A percentile compares a stretch with the other conserved stretches of the same genome.
Conservation (phyloP, 2,797 vertebrate species). For the Brotula barbata region DNA sequence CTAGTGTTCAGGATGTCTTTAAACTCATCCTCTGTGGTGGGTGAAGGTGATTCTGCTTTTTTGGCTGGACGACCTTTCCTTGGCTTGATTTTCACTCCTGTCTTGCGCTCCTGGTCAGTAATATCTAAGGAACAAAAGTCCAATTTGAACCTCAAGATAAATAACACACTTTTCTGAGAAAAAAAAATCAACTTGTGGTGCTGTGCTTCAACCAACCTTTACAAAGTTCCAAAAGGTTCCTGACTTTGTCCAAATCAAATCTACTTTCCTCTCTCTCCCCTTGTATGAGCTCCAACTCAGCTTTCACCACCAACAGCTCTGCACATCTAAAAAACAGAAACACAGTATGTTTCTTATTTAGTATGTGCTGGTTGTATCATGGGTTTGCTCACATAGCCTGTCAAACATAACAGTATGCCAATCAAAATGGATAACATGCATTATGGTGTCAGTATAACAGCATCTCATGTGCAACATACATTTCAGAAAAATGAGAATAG, state of each 20-base stretch:
- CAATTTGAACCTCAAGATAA: neutral
- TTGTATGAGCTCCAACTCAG: slow-evolving; percentile 86
- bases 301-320: slow-evolving; percentile 87
- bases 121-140: slow-evolving; percentile 57
- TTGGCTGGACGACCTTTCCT: slow-evolving; percentile 74
- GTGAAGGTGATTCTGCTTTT: slow-evolving; percentile 48
- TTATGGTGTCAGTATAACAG: neutral
- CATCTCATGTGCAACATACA: no score
- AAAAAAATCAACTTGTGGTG: neutral
- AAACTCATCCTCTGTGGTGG: slow-evolving; percentile 71
- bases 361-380: neutral
- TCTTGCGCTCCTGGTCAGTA: slow-evolving; percentile 59
- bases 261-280: slow-evolving; percentile 79
- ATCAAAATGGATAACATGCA: neutral
- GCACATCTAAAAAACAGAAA: slow-evolving; percentile 77
- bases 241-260: slow-evolving; percentile 84
- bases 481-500: no score
- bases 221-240: slow-evolving; percentile 84
- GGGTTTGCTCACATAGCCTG: neutral
- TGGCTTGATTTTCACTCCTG: slow-evolving; percentile 79
- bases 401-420: neutral
- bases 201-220: slow-evolving; percentile 75
- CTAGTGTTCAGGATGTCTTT: slow-evolving; percentile 78
- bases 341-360: neutral
- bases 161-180: neutral